Evolutionary conservation across 2,888 invertebrate species (phyloP).

Genomic region (Gastracanthus pulcherrimus): DNA sequence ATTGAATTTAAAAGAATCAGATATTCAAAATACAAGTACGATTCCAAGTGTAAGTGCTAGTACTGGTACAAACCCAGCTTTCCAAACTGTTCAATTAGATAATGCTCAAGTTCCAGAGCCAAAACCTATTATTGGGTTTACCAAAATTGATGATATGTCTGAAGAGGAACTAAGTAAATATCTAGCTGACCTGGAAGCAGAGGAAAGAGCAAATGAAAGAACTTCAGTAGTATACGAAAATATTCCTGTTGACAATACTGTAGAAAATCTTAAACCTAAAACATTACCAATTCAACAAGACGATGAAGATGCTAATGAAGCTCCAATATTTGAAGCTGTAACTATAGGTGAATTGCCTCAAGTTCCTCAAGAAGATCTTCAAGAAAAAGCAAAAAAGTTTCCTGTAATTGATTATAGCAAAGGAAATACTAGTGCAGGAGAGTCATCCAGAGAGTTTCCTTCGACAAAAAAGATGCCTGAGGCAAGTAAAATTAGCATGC

Average conservation of each 20-base stretch:
- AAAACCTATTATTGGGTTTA: constrained; percentile 69
- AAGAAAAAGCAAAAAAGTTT: constrained; percentile 70
- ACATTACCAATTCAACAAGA: constrained; percentile 55
- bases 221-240: constrained; percentile 58
- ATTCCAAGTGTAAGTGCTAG: constrained; percentile 30
- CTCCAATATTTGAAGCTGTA: constrained; percentile 70
- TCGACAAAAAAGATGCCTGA: constrained; percentile 63
- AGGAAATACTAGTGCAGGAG: constrained; percentile 55
- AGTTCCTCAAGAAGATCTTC: constrained; percentile 67
- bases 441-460: constrained; percentile 65
- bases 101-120: constrained; percentile 55
- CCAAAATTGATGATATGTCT: constrained; percentile 72
- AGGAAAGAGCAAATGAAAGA: constrained; percentile 68
- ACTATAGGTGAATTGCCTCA: constrained; percentile 69
- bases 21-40: constrained; percentile 49
- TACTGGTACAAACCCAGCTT: constrained; percentile 58
- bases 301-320: constrained; percentile 70
- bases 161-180: constrained; percentile 76
- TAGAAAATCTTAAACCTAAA: constrained; percentile 58
- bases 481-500: constrained; percentile 59
- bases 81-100: constrained; percentile 61
- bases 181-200: constrained; percentile 76
- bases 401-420: constrained; percentile 69
- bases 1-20: constrained; percentile 56
- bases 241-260: constrained; percentile 40